Conservation (phyloP, 2,888 invertebrate species). For the Cephonodes hylas region DNA sequence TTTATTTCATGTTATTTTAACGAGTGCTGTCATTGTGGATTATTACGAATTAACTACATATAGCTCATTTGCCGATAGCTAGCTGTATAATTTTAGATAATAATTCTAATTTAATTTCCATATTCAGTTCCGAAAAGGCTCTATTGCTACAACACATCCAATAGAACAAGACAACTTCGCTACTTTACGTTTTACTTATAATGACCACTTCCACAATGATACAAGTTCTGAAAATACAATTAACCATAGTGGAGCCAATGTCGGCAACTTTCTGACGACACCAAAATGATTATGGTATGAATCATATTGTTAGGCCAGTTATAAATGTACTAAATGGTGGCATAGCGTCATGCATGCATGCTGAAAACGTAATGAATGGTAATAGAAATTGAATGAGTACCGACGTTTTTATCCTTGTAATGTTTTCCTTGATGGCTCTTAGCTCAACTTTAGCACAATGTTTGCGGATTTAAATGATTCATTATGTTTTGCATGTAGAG, state of each 20-base stretch:
- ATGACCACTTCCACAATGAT: too few species aligned
- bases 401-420: slow-evolving; percentile 16
- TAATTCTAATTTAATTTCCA: too few species aligned
- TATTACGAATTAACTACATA: too few species aligned
- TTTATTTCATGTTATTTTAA: neutral
- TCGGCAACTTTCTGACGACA: slow-evolving; percentile 15
- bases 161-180: too few species aligned
- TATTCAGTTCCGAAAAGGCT: too few species aligned
- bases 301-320: slow-evolving; percentile 15
- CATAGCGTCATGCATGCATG: slow-evolving; percentile 27
- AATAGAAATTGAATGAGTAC: slow-evolving; percentile 13
- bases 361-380: slow-evolving; percentile 10
- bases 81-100: too few species aligned
- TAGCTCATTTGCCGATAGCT: too few species aligned
- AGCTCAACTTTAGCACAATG: neutral
- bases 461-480: neutral
- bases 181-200: too few species aligned
- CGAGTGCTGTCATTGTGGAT: neutral
- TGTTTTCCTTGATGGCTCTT: slow-evolving; percentile 15
- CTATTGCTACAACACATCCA: too few species aligned
- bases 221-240: neutral
- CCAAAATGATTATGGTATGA: slow-evolving; percentile 17
- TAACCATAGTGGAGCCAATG: neutral
- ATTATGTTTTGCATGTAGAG: neutral
- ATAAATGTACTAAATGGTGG: slow-evolving; percentile 25